Conservation (phyloP, 2,797 vertebrate genomes). For the Buphagus erythrorhynchus region DNA sequence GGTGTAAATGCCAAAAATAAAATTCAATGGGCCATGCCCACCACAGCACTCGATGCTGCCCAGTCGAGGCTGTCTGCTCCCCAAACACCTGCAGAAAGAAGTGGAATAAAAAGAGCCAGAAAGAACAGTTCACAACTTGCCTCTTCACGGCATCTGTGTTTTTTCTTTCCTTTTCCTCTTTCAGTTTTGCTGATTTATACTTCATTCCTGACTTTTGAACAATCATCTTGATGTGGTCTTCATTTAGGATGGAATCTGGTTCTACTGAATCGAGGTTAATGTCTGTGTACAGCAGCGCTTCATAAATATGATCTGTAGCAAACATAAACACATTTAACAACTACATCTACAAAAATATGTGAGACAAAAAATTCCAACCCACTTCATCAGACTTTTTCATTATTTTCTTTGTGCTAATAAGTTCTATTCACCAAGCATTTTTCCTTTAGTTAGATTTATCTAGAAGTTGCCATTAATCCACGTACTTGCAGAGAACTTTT, state of each 20-base stretch:
- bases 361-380: rapidly evolving
- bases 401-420: not conserved
- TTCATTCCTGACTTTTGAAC: slow-evolving; percentile 91
- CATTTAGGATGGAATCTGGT: slow-evolving; percentile 79
- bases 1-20: not conserved
- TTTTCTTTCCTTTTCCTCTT: slow-evolving; percentile 74
- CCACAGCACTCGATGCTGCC: rapidly evolving
- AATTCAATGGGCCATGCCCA: not conserved
- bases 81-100: not conserved
- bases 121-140: slow-evolving; percentile 65
- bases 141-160: slow-evolving; percentile 86
- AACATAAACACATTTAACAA: not conserved
- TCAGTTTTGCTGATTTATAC: slow-evolving; percentile 84
- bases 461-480: not conserved
- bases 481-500: not conserved
- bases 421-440: not conserved
- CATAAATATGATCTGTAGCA: slow-evolving; percentile 83
- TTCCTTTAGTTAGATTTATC: not conserved
- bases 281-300: slow-evolving; percentile 84
- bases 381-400: not conserved
- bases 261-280: slow-evolving; percentile 81
- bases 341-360: not conserved
- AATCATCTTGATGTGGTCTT: slow-evolving; percentile 85
- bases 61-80: not conserved
- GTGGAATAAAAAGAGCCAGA: not conserved